phyloP scores from a whole-genome alignment of 2,113 vertebrate genomes.

The Leuciscus idus region DNA sequence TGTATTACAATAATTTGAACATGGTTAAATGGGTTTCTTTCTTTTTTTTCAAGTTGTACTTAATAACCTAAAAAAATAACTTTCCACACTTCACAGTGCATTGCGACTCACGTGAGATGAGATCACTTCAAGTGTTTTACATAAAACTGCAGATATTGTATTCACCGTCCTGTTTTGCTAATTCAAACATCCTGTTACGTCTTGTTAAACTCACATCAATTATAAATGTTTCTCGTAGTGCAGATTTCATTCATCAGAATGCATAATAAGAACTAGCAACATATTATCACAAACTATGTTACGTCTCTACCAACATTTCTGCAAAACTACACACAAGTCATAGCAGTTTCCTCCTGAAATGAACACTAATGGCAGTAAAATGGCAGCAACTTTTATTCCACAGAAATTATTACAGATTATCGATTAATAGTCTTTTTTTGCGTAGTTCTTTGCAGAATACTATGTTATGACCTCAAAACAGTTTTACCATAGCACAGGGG shows the following conservation, averaged over 20 bases:
- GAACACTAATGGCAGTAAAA: too few species aligned
- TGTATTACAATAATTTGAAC: neutral
- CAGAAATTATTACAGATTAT: too few species aligned
- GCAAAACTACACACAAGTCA: too few species aligned
- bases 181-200: constrained; percentile 28
- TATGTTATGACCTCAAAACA: too few species aligned
- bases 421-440: too few species aligned
- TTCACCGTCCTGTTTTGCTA: neutral
- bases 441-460: too few species aligned
- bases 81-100: neutral
- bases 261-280: neutral
- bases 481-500: too few species aligned
- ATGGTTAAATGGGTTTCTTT: neutral
- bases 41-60: neutral
- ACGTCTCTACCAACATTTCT: too few species aligned
- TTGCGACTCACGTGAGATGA: neutral
- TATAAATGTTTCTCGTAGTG: constrained; percentile 25
- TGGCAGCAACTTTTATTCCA: too few species aligned
- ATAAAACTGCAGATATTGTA: neutral
- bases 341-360: too few species aligned
- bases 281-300: neutral
- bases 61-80: neutral
- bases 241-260: constrained; percentile 10
- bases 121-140: constrained; percentile 30
- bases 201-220: constrained; percentile 35